Conservation (phyloP, 37 sponge, comb jelly and placozoan genomes). For the Haliclona indistincta region DNA sequence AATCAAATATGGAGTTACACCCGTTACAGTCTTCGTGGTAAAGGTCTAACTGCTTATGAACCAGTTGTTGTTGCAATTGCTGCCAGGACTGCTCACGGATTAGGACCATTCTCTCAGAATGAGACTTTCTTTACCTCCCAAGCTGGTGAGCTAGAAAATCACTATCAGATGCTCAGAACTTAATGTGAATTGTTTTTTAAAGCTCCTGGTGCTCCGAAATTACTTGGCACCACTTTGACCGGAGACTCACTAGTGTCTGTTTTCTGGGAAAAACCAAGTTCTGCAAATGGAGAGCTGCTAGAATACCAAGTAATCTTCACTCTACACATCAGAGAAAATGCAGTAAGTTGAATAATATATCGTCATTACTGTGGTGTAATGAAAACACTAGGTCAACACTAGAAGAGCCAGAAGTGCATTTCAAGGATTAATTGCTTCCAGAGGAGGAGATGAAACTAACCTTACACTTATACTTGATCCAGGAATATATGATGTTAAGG, state of each 20-base stretch:
- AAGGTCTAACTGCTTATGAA: conserved; percentile 1
- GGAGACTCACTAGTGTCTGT: not conserved
- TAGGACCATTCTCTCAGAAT: not conserved
- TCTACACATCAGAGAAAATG: too few species aligned
- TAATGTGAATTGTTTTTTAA: not conserved
- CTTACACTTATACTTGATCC: not conserved
- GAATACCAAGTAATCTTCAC: conserved; percentile 37
- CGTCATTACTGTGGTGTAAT: too few species aligned
- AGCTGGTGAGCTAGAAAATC: not conserved
- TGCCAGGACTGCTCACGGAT: conserved; percentile 3
- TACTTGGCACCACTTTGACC: not conserved
- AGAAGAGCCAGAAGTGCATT: too few species aligned
- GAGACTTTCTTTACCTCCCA: not conserved
- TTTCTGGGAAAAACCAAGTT: conserved; percentile 9
- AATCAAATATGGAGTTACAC: not conserved
- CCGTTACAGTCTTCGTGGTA: not conserved
- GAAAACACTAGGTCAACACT: too few species aligned
- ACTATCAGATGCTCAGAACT: not conserved
- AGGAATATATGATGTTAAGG: conserved; percentile 23
- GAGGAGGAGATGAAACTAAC: too few species aligned
- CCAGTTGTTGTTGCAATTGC: not conserved
- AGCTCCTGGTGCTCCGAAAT: not conserved
- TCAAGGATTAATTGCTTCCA: too few species aligned
- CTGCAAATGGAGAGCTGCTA: conserved; percentile 18
- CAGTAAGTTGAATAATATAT: too few species aligned